These are phyloP conservation scores for Lithophane ornitopus DNA, from an alignment of 2,888 invertebrate genomes.

Conservation along the genomic window DNA sequence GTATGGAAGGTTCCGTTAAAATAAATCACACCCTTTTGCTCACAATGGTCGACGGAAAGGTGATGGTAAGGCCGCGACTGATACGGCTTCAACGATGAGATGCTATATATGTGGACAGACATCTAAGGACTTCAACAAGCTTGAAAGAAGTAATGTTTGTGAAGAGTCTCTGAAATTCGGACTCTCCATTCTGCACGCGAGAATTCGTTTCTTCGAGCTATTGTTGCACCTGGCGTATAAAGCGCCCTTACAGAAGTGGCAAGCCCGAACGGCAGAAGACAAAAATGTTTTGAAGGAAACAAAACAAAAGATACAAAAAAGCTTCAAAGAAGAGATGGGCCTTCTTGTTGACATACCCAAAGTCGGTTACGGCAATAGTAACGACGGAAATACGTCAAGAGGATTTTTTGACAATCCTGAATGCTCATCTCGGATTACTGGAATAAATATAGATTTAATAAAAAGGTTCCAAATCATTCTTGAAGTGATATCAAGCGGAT, in stretches of 20 bases:
- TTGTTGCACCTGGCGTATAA: too few species aligned
- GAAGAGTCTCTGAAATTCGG: too few species aligned
- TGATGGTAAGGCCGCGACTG: too few species aligned
- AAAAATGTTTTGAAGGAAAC: slow-evolving; percentile 4
- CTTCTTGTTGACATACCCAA: slow-evolving; percentile 18
- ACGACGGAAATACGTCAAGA: slow-evolving; percentile 8
- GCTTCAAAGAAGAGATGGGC: slow-evolving; percentile 6
- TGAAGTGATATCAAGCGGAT: slow-evolving; percentile 13
- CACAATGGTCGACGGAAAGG: too few species aligned
- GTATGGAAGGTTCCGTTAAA: too few species aligned
- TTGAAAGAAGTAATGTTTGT: too few species aligned
- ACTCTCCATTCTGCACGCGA: too few species aligned
- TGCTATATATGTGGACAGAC: too few species aligned
- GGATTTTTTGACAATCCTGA: slow-evolving; percentile 16
- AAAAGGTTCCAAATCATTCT: slow-evolving; percentile 11
- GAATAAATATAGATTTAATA: slow-evolving; percentile 12
- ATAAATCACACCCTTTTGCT: too few species aligned
- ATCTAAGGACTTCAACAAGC: too few species aligned
- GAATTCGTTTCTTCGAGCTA: too few species aligned
- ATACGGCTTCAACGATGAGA: too few species aligned
- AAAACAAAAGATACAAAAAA: neutral
- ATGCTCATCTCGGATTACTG: slow-evolving; percentile 4
- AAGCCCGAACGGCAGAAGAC: slow-evolving; percentile 2
- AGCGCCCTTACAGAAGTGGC: neutral
- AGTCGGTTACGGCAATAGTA: neutral